These are phyloP conservation scores for Chirona hameri DNA, from an alignment of 2,888 invertebrate genomes.

Conservation along the genomic window DNA sequence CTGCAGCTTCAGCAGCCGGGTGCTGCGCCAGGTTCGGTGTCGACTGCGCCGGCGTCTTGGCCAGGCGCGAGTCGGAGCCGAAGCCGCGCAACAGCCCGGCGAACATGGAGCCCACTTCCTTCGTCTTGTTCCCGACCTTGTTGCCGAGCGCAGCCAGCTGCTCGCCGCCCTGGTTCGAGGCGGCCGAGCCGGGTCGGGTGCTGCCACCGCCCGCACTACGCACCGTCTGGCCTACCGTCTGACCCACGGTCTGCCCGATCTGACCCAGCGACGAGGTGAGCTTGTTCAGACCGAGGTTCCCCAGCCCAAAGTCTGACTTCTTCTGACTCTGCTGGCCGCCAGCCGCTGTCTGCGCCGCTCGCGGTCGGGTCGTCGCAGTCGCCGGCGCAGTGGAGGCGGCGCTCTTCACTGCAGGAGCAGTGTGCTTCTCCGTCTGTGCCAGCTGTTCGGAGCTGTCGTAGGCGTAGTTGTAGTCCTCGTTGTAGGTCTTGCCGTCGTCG, in stretches of 20 bases:
- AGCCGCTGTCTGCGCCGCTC: background rate
- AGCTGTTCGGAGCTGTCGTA: constrained; percentile 41
- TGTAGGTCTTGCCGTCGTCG: constrained; percentile 35
- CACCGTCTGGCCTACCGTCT: constrained; percentile 2
- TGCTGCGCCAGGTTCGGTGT: background rate
- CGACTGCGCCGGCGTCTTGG: background rate
- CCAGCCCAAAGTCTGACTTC: background rate
- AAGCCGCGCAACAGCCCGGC: constrained; percentile 4
- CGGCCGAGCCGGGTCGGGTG: background rate
- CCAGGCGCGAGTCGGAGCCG: background rate
- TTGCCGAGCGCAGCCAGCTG: background rate
- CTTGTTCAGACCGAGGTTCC: constrained; percentile 8
- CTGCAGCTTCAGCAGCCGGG: background rate
- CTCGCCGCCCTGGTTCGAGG: background rate
- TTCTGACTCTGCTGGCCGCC: background rate
- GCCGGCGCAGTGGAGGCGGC: background rate
- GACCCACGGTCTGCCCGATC: background rate
- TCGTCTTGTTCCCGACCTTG: constrained; percentile 25
- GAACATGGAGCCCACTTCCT: constrained; percentile 28
- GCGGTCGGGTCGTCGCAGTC: background rate
- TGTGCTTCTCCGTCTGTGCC: constrained; percentile 38
- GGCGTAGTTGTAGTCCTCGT: constrained; percentile 32
- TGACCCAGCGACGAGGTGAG: constrained; percentile 25
- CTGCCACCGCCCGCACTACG: background rate
- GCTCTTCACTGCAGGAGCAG: background rate